Conservation (phyloP, 37 sponge, comb jelly and placozoan species). For the Dysidea cf. avara region DNA sequence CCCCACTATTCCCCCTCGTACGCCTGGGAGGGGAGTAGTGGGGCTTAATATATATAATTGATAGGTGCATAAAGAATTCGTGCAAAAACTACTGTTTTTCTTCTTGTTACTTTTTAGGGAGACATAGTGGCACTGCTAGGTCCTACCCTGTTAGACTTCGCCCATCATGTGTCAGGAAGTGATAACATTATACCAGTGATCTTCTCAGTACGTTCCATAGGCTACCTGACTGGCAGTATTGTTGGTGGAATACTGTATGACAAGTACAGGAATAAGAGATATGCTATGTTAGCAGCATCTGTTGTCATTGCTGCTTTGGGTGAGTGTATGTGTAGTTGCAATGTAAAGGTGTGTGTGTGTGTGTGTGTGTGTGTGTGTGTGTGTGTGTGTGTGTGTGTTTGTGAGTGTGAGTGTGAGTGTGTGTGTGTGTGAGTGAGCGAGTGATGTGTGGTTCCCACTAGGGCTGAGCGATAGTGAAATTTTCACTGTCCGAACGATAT, state of each 20-base stretch:
- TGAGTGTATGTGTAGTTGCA: not conserved
- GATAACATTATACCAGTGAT: slow-evolving; percentile 30
- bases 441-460: too few species aligned
- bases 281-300: slow-evolving; percentile 2
- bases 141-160: slow-evolving; percentile 62
- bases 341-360: not conserved
- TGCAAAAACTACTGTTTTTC: too few species aligned
- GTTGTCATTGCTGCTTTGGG: not conserved
- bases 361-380: too few species aligned
- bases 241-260: slow-evolving; percentile 49
- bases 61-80: too few species aligned
- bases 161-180: slow-evolving; percentile 15
- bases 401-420: too few species aligned
- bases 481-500: too few species aligned
- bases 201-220: slow-evolving; percentile 42
- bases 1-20: too few species aligned
- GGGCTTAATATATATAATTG: too few species aligned
- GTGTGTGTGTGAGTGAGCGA: too few species aligned
- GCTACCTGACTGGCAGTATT: slow-evolving; percentile 35
- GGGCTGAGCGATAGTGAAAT: too few species aligned
- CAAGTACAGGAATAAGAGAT: not conserved
- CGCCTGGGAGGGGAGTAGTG: too few species aligned
- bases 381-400: too few species aligned
- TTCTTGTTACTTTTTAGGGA: slow-evolving; percentile 15
- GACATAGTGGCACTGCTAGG: slow-evolving; percentile 34